These are phyloP conservation scores for Hoplodrina ambigua DNA, from an alignment of 2,888 invertebrate genomes.

Conservation along the genomic window DNA sequence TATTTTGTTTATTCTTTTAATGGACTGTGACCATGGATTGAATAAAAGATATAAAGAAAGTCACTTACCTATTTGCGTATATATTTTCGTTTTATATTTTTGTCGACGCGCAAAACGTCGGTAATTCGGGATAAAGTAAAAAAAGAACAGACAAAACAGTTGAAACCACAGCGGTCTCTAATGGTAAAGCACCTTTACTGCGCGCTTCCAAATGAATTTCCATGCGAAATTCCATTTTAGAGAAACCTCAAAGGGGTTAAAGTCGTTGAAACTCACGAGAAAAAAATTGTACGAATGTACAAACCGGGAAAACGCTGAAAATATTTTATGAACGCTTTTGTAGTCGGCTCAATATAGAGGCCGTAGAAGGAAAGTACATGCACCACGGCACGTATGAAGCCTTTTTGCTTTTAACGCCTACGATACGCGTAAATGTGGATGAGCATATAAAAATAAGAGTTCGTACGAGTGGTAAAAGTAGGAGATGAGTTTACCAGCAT, in stretches of 20 bases:
- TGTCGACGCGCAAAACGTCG: slow-evolving; percentile 4
- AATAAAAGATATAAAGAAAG: slow-evolving; percentile 33
- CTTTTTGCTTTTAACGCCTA: slow-evolving; percentile 51
- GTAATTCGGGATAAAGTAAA: not conserved
- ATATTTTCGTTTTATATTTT: not conserved
- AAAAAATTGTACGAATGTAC: slow-evolving; percentile 61
- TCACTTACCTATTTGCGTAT: not conserved
- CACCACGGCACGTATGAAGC: slow-evolving; percentile 18
- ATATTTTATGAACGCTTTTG: slow-evolving; percentile 66
- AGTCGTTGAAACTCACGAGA: slow-evolving; percentile 57
- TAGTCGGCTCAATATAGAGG: slow-evolving; percentile 40
- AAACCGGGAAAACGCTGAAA: slow-evolving; percentile 51
- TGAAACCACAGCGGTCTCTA: slow-evolving; percentile 36
- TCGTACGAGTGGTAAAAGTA: slow-evolving; percentile 44
- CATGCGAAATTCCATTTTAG: slow-evolving; percentile 60
- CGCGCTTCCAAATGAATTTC: slow-evolving; percentile 54
- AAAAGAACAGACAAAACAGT: slow-evolving; percentile 29
- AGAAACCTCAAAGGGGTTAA: slow-evolving; percentile 65
- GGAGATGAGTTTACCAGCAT: slow-evolving; percentile 9
- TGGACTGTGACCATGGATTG: slow-evolving; percentile 46
- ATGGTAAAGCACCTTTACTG: slow-evolving; percentile 37
- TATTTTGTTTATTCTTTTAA: slow-evolving; percentile 62
- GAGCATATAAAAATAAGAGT: slow-evolving; percentile 44
- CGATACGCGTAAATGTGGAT: slow-evolving; percentile 45
- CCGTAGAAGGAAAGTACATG: slow-evolving; percentile 42